Evolutionary conservation across 1,140 invertebrate genomes (phyloP).

Genomic region (Pseudomyrmex gracilis): DNA sequence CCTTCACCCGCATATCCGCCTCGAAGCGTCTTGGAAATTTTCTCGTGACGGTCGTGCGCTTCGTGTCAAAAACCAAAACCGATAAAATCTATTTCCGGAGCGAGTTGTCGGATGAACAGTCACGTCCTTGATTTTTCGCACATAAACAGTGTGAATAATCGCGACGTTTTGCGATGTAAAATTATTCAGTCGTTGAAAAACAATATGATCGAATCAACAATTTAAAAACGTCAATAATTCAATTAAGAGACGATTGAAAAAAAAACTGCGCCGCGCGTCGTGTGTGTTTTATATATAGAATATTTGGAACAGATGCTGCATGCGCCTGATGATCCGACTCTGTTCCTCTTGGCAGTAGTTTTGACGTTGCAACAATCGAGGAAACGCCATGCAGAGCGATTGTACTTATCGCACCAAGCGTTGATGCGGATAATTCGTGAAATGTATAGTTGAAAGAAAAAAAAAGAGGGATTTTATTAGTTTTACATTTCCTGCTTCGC

Average conservation of each 20-base stretch:
- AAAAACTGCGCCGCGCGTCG: background rate
- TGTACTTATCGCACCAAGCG: background rate
- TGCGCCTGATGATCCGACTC: background rate
- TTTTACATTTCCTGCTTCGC: background rate
- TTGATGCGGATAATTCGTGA: background rate
- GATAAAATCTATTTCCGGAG: too few species aligned
- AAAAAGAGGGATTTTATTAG: slow-evolving; percentile 1
- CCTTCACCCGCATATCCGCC: background rate
- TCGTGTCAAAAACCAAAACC: too few species aligned
- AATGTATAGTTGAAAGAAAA: background rate
- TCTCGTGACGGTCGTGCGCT: too few species aligned
- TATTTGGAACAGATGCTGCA: slow-evolving; percentile 4
- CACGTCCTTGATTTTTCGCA: too few species aligned
- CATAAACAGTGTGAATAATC: too few species aligned
- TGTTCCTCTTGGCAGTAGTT: background rate
- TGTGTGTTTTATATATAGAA: background rate
- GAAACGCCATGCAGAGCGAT: background rate
- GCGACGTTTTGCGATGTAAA: too few species aligned
- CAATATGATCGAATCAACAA: too few species aligned
- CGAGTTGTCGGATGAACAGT: too few species aligned
- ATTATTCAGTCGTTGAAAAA: too few species aligned
- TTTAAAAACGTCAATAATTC: background rate
- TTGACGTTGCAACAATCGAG: slow-evolving; percentile 3
- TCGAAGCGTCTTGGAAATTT: slow-evolving; percentile 6
- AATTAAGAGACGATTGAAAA: background rate